Evolutionary conservation across 2,888 invertebrate species (phyloP), one percentile per base, ranked within the genome.

Genomic region (Drosophila pseudotakahashii): DNA sequence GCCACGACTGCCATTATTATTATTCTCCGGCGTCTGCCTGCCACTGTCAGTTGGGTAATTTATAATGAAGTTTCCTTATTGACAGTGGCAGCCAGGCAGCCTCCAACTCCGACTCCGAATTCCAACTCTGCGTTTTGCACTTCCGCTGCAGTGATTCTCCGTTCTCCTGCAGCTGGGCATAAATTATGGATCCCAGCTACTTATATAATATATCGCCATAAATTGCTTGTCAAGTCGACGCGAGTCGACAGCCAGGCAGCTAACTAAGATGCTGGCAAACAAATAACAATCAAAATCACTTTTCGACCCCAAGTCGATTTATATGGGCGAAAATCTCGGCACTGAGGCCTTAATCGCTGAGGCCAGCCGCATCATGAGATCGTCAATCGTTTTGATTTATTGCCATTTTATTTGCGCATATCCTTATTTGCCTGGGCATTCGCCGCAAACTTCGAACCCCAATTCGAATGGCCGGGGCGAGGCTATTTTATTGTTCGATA

Each of bases 401-500:
- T 85, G 84, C 84, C 73, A 63, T 87, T 87, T 85, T 85, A 85
- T 85, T 85, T 85, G 84, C 89, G 87, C 84, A 85, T 85, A 88
- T 85, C 89, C 84, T 81, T 88, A 87, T 88, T 83, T 84, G 74
- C 73, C 71, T 77, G 68, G 73, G 19, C 26, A 26, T 26, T 26
- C 26, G 26, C 61, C 19, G n/a, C 51, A 44, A 64, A 47, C 53
- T 58, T 59, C 57, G 48, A 52, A 37, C 44, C 48, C 55, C 50
- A 57, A 57, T 26, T 23, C 23, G 23, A 23, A 23, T 39, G 41
- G 44, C 50, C 34, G 52, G 30, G 53, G 52, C 68, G 73, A 78
- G 84, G 88, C 81, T 79, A 83, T 74, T 84, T 89, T 84, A 85
- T 89, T 84, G 88, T 87, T 87, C 88, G 85, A 89, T 86, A 89